phyloP scores from a whole-genome alignment of 2,113 vertebrate genomes.

The Desmodus rotundus region DNA sequence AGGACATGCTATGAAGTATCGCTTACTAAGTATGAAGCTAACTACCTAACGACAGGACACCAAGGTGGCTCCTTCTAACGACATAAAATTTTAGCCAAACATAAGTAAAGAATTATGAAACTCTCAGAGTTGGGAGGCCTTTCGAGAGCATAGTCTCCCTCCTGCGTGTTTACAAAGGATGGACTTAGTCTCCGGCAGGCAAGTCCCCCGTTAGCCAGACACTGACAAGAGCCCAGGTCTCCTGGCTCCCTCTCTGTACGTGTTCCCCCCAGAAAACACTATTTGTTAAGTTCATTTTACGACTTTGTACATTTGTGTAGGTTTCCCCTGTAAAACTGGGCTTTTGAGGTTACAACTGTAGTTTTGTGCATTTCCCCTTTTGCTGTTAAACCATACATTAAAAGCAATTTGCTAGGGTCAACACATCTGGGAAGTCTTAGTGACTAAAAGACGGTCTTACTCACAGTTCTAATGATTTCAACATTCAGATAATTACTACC shows the following conservation, averaged over 20 bases:
- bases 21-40: not conserved
- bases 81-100: not conserved
- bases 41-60: not conserved
- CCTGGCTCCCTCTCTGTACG: not conserved
- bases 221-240: not conserved
- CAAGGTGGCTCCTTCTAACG: not conserved
- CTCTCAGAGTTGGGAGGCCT: not conserved
- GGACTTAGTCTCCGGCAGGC: not conserved
- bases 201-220: not conserved
- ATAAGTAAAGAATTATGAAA: not conserved
- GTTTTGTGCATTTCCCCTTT: not conserved
- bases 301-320: not conserved
- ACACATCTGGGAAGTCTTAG: conserved; percentile 3
- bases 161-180: not conserved
- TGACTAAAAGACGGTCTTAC: conserved; percentile 4
- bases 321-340: not conserved
- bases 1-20: not conserved
- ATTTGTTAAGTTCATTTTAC: not conserved
- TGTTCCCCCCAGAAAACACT: not conserved
- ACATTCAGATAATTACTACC: not conserved
- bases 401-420: not conserved
- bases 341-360: not conserved
- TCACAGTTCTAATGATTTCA: not conserved
- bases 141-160: not conserved
- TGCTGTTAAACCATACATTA: not conserved